phyloP scores from a whole-genome alignment of 2,797 vertebrate genomes.

The Myioborus melanocephalus region DNA sequence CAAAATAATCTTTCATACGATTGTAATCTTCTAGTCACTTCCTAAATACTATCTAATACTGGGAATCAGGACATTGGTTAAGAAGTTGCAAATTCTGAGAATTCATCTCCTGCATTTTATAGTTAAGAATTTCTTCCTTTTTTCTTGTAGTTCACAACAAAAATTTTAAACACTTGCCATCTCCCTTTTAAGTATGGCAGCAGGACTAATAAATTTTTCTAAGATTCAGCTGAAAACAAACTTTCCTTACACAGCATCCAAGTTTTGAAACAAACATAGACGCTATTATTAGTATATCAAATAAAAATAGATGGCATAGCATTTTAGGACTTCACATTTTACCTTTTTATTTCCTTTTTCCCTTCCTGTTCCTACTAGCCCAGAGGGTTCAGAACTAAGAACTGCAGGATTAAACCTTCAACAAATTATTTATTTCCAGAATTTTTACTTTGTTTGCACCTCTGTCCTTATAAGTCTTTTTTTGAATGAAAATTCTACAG shows the following conservation, averaged over 20 bases:
- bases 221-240: background rate
- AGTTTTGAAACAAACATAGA: background rate
- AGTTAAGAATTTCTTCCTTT: constrained; percentile 48
- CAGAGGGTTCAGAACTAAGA: background rate
- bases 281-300: background rate
- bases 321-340: background rate
- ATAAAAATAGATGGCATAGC: background rate
- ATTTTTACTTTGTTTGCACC: background rate
- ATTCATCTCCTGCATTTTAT: constrained; percentile 61
- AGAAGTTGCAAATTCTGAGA: constrained; percentile 65
- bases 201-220: background rate
- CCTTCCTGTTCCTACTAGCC: background rate
- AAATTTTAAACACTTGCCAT: background rate
- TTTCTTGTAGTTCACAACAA: constrained; percentile 18
- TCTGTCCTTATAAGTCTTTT: background rate
- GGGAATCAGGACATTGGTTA: constrained; percentile 47
- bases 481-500: background rate
- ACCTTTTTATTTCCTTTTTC: background rate
- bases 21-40: background rate
- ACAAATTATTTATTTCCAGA: background rate
- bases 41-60: constrained; percentile 30
- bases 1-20: background rate
- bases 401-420: background rate
- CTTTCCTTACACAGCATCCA: background rate
- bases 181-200: background rate